Evolutionary conservation across 2,797 vertebrate species (phyloP).

Genomic region (Bufotes viridis): DNA sequence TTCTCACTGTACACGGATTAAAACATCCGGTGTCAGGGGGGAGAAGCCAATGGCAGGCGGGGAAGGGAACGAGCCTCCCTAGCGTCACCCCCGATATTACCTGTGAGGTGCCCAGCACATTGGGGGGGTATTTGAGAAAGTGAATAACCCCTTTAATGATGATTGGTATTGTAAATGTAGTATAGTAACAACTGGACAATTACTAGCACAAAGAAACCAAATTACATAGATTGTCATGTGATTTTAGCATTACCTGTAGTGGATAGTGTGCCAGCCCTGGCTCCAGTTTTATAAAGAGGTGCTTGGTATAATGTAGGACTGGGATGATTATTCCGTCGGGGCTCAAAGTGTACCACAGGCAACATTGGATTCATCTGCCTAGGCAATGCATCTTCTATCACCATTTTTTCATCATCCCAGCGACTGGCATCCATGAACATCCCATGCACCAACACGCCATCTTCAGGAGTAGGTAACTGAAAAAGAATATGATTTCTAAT

Average conservation of each 20-base stretch:
- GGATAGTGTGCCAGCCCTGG: constrained; percentile 80
- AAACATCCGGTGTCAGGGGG: too few relatives aligned
- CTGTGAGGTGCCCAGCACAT: too few relatives aligned
- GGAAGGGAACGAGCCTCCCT: too few relatives aligned
- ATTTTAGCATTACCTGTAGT: constrained; percentile 74
- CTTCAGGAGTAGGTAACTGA: constrained; percentile 77
- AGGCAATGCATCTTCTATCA: constrained; percentile 77
- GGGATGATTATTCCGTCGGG: constrained; percentile 79
- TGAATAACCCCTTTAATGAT: too few relatives aligned
- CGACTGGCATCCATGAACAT: constrained; percentile 83
- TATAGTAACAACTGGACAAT: background rate
- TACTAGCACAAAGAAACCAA: background rate
- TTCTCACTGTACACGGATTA: too few relatives aligned
- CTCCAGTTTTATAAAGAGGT: constrained; percentile 83
- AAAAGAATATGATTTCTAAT: constrained; percentile 16
- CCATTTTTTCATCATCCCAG: constrained; percentile 79
- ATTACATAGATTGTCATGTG: too few relatives aligned
- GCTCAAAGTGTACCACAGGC: constrained; percentile 86
- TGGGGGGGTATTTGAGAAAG: too few relatives aligned
- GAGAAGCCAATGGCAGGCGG: too few relatives aligned
- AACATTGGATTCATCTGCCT: constrained; percentile 78
- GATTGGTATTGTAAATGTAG: background rate
- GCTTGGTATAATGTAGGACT: constrained; percentile 73
- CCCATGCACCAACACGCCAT: constrained; percentile 81
- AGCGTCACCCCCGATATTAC: too few relatives aligned